These are phyloP conservation scores for Phaonia tiefii DNA, from an alignment of 2,888 invertebrate genomes.

Conservation along the genomic window DNA sequence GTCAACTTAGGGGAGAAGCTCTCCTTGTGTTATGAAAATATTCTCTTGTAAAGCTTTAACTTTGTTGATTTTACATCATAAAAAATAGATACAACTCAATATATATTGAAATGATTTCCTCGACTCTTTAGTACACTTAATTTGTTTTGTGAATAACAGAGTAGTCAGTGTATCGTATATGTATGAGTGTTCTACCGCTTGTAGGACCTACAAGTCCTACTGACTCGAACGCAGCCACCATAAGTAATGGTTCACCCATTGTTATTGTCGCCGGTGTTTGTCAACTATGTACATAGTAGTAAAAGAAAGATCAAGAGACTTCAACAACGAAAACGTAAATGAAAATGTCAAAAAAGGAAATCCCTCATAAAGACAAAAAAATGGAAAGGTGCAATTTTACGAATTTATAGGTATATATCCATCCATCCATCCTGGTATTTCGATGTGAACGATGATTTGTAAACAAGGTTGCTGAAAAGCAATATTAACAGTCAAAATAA, in stretches of 20 bases:
- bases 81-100: constrained; percentile 1
- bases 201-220: too few species aligned
- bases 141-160: background rate
- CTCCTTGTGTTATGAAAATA: background rate
- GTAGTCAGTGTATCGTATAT: too few species aligned
- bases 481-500: constrained; percentile 35
- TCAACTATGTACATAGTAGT: background rate
- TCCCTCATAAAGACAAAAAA: background rate
- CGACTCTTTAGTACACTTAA: background rate
- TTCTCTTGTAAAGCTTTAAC: background rate
- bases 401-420: too few species aligned
- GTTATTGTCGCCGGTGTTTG: background rate
- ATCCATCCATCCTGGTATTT: too few species aligned
- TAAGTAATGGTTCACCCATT: background rate
- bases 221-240: too few species aligned
- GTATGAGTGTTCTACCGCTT: too few species aligned
- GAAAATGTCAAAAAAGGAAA: constrained; percentile 20
- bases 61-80: background rate
- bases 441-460: background rate
- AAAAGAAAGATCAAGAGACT: constrained; percentile 8
- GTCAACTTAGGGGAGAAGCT: background rate
- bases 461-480: constrained; percentile 31
- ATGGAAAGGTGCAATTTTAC: background rate
- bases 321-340: constrained; percentile 9
- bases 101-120: background rate